phyloP scores from a whole-genome alignment of 2,888 invertebrate genomes.

The Hesperia comma region DNA sequence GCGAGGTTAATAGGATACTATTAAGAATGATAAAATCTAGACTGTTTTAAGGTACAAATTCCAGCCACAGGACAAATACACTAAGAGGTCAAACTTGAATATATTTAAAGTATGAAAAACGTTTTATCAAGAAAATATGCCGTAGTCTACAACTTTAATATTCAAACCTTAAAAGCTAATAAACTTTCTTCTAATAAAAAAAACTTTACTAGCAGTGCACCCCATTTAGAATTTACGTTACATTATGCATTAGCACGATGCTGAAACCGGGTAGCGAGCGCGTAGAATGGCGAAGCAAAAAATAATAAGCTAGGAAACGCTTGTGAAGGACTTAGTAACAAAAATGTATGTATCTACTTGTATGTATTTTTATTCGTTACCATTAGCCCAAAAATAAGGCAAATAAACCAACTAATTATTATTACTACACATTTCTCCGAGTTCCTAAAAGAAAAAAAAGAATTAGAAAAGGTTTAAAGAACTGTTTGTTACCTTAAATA shows the following conservation, averaged over 20 bases:
- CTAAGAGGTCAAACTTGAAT: not conserved
- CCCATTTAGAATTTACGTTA: conserved; percentile 28
- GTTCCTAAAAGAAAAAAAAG: too few relatives aligned
- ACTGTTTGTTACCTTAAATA: too few relatives aligned
- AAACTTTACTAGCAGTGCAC: conserved; percentile 23
- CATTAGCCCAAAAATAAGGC: too few relatives aligned
- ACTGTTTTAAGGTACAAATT: not conserved
- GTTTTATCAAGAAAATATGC: conserved; percentile 1
- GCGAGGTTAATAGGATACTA: not conserved
- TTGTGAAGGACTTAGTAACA: not conserved
- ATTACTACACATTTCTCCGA: too few relatives aligned
- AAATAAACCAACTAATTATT: too few relatives aligned
- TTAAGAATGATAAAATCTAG: not conserved
- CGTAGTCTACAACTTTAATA: conserved; percentile 10
- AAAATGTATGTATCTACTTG: not conserved
- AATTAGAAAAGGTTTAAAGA: too few relatives aligned
- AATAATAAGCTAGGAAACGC: conserved; percentile 6
- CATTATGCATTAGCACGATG: conserved; percentile 30
- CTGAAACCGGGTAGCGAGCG: conserved; percentile 10
- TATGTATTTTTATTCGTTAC: too few relatives aligned
- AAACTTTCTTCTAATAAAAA: conserved; percentile 24
- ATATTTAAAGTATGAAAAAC: not conserved
- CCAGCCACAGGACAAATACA: not conserved
- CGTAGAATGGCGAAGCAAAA: conserved; percentile 20
- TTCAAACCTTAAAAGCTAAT: conserved; percentile 29